These are phyloP conservation scores for Mastigias papua DNA, from an alignment of 30 jellyfish, hydroid and myxozoan genomes.

Conservation along the genomic window DNA sequence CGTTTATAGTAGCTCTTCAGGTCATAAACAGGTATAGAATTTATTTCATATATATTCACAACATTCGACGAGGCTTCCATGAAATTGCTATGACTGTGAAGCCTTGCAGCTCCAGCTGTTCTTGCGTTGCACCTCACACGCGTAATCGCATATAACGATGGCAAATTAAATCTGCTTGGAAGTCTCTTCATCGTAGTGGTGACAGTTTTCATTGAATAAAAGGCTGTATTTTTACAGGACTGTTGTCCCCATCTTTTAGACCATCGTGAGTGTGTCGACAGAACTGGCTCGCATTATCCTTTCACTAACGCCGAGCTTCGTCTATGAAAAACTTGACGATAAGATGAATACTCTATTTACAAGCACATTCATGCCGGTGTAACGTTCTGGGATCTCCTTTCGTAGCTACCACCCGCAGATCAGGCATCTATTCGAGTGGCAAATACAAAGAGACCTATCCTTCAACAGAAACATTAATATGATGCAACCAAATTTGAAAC, in stretches of 20 bases:
- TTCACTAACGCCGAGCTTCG: neutral
- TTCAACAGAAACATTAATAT: neutral
- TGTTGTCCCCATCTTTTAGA: neutral
- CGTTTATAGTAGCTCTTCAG: conserved; percentile 36
- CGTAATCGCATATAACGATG: neutral
- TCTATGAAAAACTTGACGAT: neutral
- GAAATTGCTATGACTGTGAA: conserved; percentile 63
- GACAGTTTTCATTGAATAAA: too few relatives aligned
- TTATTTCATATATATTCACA: conserved; percentile 38
- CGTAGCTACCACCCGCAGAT: conserved; percentile 10
- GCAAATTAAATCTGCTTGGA: neutral
- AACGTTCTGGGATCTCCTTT: neutral
- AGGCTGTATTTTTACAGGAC: too few relatives aligned
- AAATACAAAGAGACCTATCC: neutral
- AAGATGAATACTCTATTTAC: neutral
- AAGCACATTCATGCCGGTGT: neutral
- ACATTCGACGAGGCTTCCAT: conserved; percentile 64
- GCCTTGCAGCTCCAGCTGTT: neutral
- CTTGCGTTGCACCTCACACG: neutral
- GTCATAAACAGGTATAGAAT: conserved; percentile 56
- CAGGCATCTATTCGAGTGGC: neutral
- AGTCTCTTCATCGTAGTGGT: neutral
- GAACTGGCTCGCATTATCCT: neutral
- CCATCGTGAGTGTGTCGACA: neutral
- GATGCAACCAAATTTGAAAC: conserved; percentile 8